Evolutionary conservation across 92 coral and sea anemone genomes (phyloP), one percentile per base, ranked within the genome.

Genomic region (Epizoanthus fatuus): DNA sequence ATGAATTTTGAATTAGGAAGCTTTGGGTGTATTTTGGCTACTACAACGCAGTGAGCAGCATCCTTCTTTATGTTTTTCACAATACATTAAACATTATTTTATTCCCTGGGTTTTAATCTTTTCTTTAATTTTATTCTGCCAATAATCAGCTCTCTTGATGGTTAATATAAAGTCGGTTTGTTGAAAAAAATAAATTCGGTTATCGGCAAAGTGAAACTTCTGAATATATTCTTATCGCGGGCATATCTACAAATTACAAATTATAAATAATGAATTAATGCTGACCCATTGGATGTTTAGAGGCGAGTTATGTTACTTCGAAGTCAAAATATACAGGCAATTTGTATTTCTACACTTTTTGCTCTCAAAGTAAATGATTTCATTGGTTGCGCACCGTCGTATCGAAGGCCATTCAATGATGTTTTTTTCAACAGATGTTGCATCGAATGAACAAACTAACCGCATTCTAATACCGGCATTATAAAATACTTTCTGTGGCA

Each of bases 241-340:
- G 7, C 19, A 66, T 32, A 66, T 42, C n/a, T 37, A 66, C 72
- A 66, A 66, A 66, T 66, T 66, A 66, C n/a, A 37, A 66, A 66
- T 66, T 5, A 37, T 16, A 63, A 2, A 12, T 16, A 66, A 32
- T 32, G 14, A 11, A 13, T 39, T 37, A 39, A 42, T 16, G 15
- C 13, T 10, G 40, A 15, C 16, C 40, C 3, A 32, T 37, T 37
- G 47, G 40, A 66, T 32, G 7, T 35, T 66, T 12, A 66, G 3
- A 66, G 8, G 69, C 69, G 13, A 63, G 42, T 7, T 32, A 63
- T 11, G 15, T 25, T 12, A 9, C 25, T 22, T 63, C 16, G n/a
- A 63, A 25, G 4, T 10, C 38, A 63, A 5, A 9, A 17, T 10
- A 63, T 13, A 63, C 32, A 3, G 6, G 16, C 15, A 14, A 63